Base-by-base conservation (phyloP, 2,113 vertebrate species). In the Pica pica region DNA sequence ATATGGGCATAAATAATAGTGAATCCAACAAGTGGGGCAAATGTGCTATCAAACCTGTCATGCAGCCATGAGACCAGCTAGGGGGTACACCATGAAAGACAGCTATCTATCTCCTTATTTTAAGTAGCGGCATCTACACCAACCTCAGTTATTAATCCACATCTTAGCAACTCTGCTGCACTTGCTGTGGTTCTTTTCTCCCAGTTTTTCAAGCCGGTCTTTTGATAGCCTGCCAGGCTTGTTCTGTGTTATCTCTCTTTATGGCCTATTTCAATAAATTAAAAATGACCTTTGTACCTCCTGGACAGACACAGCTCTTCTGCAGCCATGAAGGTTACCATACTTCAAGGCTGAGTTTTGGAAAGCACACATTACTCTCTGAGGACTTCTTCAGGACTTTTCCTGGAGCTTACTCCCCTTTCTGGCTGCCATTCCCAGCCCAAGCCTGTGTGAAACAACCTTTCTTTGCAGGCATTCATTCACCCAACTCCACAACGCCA, bases 1-100 rank as follows among this genome's bases (percentile, higher is more conserved):
- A 90, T 74, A 68, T 19, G 89, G 92, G 88, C 92, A 95, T 96
- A 93, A 96, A 96, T 93, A 93, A 95, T 88, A 86, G 41, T 27
- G n/a, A 84, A 74, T 88, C 68, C 85, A 94, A 92, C 94, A 94
- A 93, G 85, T 94, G 83, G 90, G 86, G 76, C 47, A 88, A 96
- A 81, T 60, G 68, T 1, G 12, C 71, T 55, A 70, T 53, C 83
- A 83, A 94, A 55, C 50, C 67, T 89, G 79, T 70, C 83, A 89
- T 13, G 33, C 49, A 71, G 71, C 52, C 79, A 35, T 0, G 7
- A 78, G 42, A 53, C 46, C 50, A 90, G 82, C 33, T 21, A 50
- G 9, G 11, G 52, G 81, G 20, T 69, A 55, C 41, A n/a, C 42
- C 33, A 14, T 22, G 47, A 59, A 18, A 90, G 35, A 39, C 35